Conservation (phyloP, 1,140 invertebrate genomes). For the Holotrichia oblita region DNA sequence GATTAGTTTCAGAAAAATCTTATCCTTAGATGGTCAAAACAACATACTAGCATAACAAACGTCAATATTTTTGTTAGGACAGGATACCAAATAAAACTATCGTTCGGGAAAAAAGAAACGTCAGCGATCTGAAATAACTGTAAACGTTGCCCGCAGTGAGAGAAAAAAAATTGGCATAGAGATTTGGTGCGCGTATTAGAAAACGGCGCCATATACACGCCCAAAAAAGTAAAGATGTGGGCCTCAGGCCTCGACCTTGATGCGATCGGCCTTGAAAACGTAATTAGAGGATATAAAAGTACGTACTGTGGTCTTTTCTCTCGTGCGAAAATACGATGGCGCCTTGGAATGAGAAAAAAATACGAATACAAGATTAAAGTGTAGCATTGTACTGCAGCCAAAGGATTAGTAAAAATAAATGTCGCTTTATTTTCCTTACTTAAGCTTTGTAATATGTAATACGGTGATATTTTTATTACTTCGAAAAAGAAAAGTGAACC, state of each 20-base stretch:
- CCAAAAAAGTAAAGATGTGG: conserved; percentile 22
- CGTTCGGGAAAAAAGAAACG: not conserved
- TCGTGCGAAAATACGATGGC: conserved; percentile 15
- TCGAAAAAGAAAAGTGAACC: no score
- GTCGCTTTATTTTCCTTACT: not conserved
- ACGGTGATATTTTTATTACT: no score
- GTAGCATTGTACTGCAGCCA: conserved; percentile 15
- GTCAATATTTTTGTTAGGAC: not conserved
- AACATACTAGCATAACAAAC: no score
- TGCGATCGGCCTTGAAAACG: conserved; percentile 3
- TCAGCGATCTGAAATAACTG: conserved; percentile 26
- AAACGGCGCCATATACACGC: conserved; percentile 11
- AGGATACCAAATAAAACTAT: conserved; percentile 10
- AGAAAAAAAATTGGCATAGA: conserved; percentile 27
- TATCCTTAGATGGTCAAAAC: no score
- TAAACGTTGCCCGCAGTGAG: conserved; percentile 22
- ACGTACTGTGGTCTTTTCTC: not conserved
- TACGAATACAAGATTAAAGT: not conserved
- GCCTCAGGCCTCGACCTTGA: conserved; percentile 23
- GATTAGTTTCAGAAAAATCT: no score
- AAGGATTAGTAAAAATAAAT: conserved; percentile 17
- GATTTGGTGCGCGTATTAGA: conserved; percentile 26
- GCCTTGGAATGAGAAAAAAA: conserved; percentile 26
- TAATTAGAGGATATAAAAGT: not conserved
- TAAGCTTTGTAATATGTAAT: no score